Percentiles rank a stretch among this genome's conserved stretches.
Evolutionary conservation across 2,797 vertebrate genomes (phyloP).

Genomic region (Anolis apletophallus): DNA sequence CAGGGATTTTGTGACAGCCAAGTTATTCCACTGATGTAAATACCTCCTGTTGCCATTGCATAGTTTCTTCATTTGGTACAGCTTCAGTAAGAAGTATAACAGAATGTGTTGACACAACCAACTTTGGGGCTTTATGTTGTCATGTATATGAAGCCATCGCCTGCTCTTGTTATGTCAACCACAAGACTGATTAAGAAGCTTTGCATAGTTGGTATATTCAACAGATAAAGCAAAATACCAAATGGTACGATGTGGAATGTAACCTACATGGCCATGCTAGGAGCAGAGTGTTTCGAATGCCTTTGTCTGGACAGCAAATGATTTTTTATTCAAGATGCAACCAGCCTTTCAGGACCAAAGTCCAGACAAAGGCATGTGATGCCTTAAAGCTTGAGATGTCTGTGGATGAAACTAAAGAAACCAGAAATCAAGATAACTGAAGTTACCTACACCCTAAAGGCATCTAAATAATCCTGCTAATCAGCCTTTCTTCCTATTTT

Average conservation of each 20-base stretch:
- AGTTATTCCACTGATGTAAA: constrained; percentile 22
- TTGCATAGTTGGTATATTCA: not conserved
- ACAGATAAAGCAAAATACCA: not conserved
- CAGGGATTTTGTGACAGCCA: not conserved
- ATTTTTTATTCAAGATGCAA: not conserved
- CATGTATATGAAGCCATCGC: not conserved
- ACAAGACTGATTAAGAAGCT: constrained; percentile 7
- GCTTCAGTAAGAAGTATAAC: not conserved
- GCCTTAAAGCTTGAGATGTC: constrained; percentile 15
- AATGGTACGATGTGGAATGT: not conserved
- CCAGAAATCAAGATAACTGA: constrained; percentile 19
- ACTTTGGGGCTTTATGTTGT: not conserved
- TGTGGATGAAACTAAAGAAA: not conserved
- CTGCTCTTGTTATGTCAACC: not conserved
- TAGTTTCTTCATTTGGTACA: not conserved
- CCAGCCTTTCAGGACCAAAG: not conserved
- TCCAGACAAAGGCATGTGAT: constrained; percentile 43
- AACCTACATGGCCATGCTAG: constrained; percentile 36
- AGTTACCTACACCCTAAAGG: not conserved
- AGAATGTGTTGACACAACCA: not conserved
- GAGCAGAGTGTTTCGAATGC: constrained; percentile 37
- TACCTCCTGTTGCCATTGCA: constrained; percentile 18
- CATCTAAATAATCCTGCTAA: not conserved
- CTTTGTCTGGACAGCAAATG: constrained; percentile 34
- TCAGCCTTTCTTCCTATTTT: not conserved